Evolutionary conservation across 2,113 vertebrate species (phyloP).

Genomic region (Megaptera novaeangliae): DNA sequence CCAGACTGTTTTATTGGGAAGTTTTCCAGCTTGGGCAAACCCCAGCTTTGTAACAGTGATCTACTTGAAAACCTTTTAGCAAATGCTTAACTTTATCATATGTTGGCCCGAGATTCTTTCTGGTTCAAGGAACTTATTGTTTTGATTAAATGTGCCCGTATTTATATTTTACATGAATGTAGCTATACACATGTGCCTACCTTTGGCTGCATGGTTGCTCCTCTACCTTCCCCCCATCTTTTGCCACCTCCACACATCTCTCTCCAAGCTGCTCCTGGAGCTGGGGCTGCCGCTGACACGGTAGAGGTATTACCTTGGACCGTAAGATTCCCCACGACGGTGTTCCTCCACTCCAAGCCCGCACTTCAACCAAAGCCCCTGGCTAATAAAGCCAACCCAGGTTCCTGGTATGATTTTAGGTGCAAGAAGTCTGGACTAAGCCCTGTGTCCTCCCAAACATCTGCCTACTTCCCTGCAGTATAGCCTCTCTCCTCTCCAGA

Average conservation of each 20-base stretch:
- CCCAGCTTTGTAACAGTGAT: background rate
- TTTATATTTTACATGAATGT: background rate
- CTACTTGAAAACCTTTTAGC: background rate
- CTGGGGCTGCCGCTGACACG: background rate
- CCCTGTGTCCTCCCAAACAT: background rate
- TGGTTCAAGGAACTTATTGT: background rate
- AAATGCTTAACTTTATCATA: slow-evolving; percentile 6
- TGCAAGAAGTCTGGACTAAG: background rate
- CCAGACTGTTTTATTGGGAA: background rate
- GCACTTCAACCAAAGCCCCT: background rate
- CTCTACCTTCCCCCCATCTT: background rate
- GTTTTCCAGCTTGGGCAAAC: background rate
- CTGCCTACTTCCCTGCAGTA: background rate
- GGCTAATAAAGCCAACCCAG: background rate
- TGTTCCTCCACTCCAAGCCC: background rate
- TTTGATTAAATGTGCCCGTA: background rate
- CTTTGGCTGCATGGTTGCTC: background rate
- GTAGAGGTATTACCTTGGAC: background rate
- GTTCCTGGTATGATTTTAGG: background rate
- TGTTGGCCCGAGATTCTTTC: background rate
- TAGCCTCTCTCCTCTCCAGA: background rate
- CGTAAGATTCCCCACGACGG: no score
- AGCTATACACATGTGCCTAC: background rate
- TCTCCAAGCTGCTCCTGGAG: background rate
- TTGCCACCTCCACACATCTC: background rate